Percentiles rank a stretch among this genome's conserved stretches.
These are phyloP conservation scores for Rhinolophus sinicus DNA, from an alignment of 2,113 vertebrate genomes.

Conservation along the genomic window DNA sequence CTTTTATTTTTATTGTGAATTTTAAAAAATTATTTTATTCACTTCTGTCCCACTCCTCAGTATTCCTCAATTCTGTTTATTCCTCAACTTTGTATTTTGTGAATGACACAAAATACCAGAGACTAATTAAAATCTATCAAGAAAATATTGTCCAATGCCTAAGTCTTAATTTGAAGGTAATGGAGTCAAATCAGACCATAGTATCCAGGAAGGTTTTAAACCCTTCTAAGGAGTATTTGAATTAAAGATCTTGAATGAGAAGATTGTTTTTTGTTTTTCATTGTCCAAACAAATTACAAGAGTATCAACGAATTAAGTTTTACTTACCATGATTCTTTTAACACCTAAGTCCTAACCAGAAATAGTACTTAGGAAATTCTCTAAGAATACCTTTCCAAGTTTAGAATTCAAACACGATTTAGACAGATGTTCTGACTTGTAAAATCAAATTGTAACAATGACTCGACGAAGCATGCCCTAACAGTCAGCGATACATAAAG, in stretches of 20 bases:
- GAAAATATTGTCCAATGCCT: not conserved
- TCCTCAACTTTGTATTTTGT: not conserved
- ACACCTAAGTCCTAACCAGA: constrained; percentile 31
- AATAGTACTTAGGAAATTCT: constrained; percentile 4
- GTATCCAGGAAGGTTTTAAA: not conserved
- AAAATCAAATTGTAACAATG: constrained; percentile 13
- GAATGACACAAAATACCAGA: constrained; percentile 28
- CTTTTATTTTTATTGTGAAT: not conserved
- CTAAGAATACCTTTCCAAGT: not conserved
- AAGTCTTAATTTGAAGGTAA: constrained; percentile 43
- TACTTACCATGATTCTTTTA: constrained; percentile 32
- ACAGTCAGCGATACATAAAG: not conserved
- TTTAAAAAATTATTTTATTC: not conserved
- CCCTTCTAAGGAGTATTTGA: not conserved
- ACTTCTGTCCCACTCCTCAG: not conserved
- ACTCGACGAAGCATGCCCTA: not conserved
- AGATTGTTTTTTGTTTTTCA: not conserved
- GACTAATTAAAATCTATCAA: constrained; percentile 25
- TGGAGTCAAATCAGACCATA: not conserved
- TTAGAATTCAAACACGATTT: constrained; percentile 36
- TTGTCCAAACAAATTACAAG: constrained; percentile 57
- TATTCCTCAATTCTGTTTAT: not conserved
- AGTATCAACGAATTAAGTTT: constrained; percentile 16
- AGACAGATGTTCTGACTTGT: constrained; percentile 26
- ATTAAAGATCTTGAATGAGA: constrained; percentile 23